Conservation (phyloP, 2,113 vertebrate species). For the Elgaria multicarinata region DNA sequence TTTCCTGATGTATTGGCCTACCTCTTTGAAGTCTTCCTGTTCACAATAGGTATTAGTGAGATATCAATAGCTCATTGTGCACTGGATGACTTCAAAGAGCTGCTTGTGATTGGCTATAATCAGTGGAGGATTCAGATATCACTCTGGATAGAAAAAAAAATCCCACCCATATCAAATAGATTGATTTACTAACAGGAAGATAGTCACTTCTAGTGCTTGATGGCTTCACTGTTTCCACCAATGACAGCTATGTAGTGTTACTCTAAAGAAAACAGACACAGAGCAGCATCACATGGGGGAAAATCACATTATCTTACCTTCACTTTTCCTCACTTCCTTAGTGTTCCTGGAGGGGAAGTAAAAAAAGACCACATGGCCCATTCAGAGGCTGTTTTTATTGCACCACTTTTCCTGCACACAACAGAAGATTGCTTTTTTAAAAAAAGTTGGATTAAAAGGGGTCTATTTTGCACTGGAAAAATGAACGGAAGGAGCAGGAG, state of each 20-base stretch:
- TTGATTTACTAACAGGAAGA: neutral
- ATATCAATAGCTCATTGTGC: neutral
- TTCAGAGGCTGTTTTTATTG: too few relatives aligned
- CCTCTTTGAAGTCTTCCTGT: slow-evolving; percentile 17
- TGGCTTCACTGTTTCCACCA: neutral
- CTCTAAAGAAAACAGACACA: neutral
- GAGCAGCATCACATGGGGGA: too few relatives aligned
- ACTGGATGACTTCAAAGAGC: slow-evolving; percentile 10
- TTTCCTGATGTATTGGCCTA: neutral
- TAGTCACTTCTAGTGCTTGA: neutral
- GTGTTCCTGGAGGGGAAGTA: too few relatives aligned
- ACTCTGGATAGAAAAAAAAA: neutral
- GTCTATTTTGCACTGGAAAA: too few relatives aligned
- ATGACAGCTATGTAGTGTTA: neutral
- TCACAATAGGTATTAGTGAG: neutral
- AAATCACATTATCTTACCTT: too few relatives aligned
- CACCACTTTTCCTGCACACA: too few relatives aligned
- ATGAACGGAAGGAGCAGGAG: too few relatives aligned
- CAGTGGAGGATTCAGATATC: neutral
- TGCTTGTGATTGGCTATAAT: neutral
- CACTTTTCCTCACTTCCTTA: too few relatives aligned
- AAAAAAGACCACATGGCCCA: too few relatives aligned
- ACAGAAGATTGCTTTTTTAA: too few relatives aligned
- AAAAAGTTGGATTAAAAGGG: too few relatives aligned
- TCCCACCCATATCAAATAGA: neutral